Percentiles rank a stretch among this genome's conserved stretches.
Conservation (phyloP, 2,797 vertebrate genomes). For the Hypotaenidia philippensis region DNA sequence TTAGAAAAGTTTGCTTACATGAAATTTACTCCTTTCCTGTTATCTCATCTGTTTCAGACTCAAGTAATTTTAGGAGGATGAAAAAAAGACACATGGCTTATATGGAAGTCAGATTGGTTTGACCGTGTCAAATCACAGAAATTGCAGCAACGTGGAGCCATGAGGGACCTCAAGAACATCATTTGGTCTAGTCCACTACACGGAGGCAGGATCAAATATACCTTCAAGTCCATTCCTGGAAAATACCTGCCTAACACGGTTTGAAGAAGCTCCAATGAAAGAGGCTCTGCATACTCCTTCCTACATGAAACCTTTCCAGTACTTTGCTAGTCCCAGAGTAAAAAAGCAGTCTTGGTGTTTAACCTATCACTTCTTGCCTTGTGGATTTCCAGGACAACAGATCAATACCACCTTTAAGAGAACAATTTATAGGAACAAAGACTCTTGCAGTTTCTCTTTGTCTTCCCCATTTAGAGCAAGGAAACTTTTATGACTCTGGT, state of each 20-base stretch:
- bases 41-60: slow-evolving; percentile 53
- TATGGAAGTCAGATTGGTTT: background rate
- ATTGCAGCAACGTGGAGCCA: background rate
- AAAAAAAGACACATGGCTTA: background rate
- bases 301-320: background rate
- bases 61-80: background rate
- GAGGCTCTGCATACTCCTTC: background rate
- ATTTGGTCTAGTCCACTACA: background rate
- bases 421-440: slow-evolving; percentile 28
- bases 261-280: background rate
- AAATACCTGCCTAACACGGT: background rate
- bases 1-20: slow-evolving; percentile 50
- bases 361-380: slow-evolving; percentile 3
- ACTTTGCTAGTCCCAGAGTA: background rate
- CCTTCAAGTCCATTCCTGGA: background rate
- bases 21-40: slow-evolving; percentile 31
- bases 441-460: background rate
- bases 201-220: background rate
- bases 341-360: slow-evolving; percentile 6
- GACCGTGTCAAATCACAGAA: slow-evolving; percentile 6
- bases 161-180: background rate
- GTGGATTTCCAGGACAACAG: slow-evolving; percentile 12
- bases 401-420: slow-evolving; percentile 18
- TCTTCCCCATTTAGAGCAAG: background rate
- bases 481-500: background rate